Evolutionary conservation across 2,113 vertebrate species (phyloP).

Genomic region (Chloebia gouldiae): DNA sequence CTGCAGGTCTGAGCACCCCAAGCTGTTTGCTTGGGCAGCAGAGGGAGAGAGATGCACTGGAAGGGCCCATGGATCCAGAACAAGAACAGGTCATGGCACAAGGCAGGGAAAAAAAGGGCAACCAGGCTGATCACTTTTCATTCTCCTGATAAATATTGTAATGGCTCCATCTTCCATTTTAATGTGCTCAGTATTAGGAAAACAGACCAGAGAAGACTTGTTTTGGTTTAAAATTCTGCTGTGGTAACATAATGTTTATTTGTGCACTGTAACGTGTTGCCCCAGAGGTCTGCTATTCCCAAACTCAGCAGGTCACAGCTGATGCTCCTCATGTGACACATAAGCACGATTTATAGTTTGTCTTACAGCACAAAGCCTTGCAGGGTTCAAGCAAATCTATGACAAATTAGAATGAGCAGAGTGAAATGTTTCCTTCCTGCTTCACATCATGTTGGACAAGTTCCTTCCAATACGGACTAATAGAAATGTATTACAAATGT

Average conservation of each 20-base stretch:
- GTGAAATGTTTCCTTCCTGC: neutral
- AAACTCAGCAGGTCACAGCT: neutral
- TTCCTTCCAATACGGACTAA: neutral
- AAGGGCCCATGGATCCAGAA: neutral
- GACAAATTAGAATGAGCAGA: neutral
- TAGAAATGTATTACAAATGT: neutral
- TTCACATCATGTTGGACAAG: neutral
- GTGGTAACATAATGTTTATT: neutral
- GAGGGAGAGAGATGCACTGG: neutral
- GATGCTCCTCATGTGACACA: neutral
- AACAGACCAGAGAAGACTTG: neutral
- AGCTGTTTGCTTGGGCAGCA: neutral
- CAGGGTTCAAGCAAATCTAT: neutral
- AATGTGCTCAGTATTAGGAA: neutral
- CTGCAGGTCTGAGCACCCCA: neutral
- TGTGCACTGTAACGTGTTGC: neutral
- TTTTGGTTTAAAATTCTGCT: constrained; percentile 32
- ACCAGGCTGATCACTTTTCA: neutral
- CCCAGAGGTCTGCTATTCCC: neutral
- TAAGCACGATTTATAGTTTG: neutral
- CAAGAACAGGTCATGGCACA: neutral
- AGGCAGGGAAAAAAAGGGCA: neutral
- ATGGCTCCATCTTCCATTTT: neutral
- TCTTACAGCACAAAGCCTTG: neutral
- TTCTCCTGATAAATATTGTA: neutral